Percentiles rank a stretch among this genome's conserved stretches.
Evolutionary conservation across 2,888 invertebrate genomes (phyloP).

Genomic region (Idaea biselata): DNA sequence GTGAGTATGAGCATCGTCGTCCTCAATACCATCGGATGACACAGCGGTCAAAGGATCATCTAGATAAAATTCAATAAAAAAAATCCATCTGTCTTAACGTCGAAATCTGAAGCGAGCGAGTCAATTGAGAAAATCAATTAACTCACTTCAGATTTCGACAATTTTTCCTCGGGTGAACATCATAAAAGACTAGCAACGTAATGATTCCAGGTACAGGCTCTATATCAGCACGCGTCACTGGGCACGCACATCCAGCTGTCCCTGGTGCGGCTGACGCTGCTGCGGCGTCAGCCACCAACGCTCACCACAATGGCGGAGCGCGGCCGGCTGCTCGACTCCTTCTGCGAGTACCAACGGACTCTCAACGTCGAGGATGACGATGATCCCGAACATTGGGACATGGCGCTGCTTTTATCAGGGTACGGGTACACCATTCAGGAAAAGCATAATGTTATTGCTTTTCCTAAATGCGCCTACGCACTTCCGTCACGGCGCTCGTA

Average conservation of each 20-base stretch:
- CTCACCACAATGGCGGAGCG: slow-evolving; percentile 85
- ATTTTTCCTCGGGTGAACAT: too few relatives aligned
- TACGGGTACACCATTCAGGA: slow-evolving; percentile 37
- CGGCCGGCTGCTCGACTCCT: slow-evolving; percentile 84
- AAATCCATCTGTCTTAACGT: too few relatives aligned
- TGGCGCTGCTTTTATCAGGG: slow-evolving; percentile 89
- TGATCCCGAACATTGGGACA: slow-evolving; percentile 89
- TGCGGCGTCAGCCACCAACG: slow-evolving; percentile 82
- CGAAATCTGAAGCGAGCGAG: too few relatives aligned
- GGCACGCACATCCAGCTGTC: slow-evolving; percentile 84
- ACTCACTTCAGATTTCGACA: too few relatives aligned
- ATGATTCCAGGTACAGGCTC: slow-evolving; percentile 84
- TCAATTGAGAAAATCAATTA: too few relatives aligned
- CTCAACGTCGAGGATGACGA: slow-evolving; percentile 84
- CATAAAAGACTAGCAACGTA: background rate
- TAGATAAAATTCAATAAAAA: too few relatives aligned
- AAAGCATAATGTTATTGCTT: background rate
- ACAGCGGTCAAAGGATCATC: too few relatives aligned
- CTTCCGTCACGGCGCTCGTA: too few relatives aligned
- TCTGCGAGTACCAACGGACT: slow-evolving; percentile 85
- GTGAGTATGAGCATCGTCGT: too few relatives aligned
- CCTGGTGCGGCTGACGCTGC: slow-evolving; percentile 85
- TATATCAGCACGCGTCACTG: slow-evolving; percentile 88
- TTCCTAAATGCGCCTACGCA: too few relatives aligned
- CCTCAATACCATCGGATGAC: too few relatives aligned